Evolutionary conservation across 2,888 invertebrate genomes (phyloP).

Genomic region (Coelopa pilipes): DNA sequence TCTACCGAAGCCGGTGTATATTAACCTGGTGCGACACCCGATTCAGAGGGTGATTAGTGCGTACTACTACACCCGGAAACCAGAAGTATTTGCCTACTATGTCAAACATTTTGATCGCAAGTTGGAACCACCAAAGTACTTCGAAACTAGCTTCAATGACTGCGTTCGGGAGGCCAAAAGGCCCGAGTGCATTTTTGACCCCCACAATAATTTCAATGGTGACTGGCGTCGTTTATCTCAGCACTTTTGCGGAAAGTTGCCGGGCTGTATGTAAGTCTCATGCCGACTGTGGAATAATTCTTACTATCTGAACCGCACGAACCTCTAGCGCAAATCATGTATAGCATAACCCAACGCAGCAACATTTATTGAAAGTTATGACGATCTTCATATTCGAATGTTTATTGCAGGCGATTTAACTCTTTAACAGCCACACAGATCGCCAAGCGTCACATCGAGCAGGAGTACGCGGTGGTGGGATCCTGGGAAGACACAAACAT

Average conservation of each 20-base stretch:
- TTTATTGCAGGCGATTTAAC: constrained; percentile 79
- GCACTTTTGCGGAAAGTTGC: constrained; percentile 85
- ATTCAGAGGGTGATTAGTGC: constrained; percentile 88
- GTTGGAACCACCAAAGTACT: constrained; percentile 68
- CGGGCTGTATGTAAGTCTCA: constrained; percentile 78
- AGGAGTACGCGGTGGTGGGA: constrained; percentile 87
- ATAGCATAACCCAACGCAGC: too few species aligned
- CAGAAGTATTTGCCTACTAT: constrained; percentile 78
- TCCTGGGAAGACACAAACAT: constrained; percentile 88
- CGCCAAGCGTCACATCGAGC: constrained; percentile 85
- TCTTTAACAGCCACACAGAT: constrained; percentile 82
- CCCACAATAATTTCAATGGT: constrained; percentile 70
- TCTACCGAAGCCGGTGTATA: constrained; percentile 83
- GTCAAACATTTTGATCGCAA: constrained; percentile 76
- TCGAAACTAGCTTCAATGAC: constrained; percentile 77
- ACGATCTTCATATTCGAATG: not conserved
- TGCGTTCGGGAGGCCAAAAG: constrained; percentile 85
- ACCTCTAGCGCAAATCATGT: too few species aligned
- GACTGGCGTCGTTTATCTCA: constrained; percentile 70
- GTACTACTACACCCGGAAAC: constrained; percentile 87
- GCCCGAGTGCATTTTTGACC: constrained; percentile 74
- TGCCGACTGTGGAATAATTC: not conserved
- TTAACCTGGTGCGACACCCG: constrained; percentile 87
- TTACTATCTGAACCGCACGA: constrained; percentile 13
- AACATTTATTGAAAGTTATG: not conserved